A percentile compares a stretch with the other conserved stretches of the same genome.
Conservation (phyloP, 2,113 vertebrate genomes). For the Gallinago media region DNA sequence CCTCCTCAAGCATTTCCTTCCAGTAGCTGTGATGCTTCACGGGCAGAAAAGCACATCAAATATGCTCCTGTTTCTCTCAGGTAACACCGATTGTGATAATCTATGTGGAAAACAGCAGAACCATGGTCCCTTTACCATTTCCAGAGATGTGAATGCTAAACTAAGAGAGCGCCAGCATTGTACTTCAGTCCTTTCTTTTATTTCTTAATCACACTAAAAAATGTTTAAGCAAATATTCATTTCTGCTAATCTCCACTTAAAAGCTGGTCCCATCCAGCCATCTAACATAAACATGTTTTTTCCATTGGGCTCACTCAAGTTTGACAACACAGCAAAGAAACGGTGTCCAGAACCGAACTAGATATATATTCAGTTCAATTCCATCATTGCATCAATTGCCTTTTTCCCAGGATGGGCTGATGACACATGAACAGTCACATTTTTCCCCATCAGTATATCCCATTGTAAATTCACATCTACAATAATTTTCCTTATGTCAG, state of each 20-base stretch:
- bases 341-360: not conserved
- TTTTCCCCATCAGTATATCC: not conserved
- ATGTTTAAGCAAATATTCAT: not conserved
- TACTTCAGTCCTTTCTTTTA: not conserved
- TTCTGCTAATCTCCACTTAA: not conserved
- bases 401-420: not conserved
- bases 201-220: not conserved
- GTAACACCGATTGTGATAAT: not conserved
- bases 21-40: not conserved
- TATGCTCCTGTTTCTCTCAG: not conserved
- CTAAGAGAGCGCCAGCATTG: not conserved
- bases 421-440: not conserved
- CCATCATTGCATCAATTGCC: not conserved
- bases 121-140: not conserved
- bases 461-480: not conserved
- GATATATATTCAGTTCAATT: not conserved
- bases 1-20: not conserved
- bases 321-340: not conserved
- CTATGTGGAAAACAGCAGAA: not conserved
- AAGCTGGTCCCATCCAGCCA: not conserved
- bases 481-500: not conserved
- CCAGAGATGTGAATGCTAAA: not conserved
- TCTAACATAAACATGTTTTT: not conserved
- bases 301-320: not conserved
- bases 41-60: not conserved